These are phyloP conservation scores for Drosophila subobscura DNA, from an alignment of 1,140 invertebrate species.

Conservation along the genomic window DNA sequence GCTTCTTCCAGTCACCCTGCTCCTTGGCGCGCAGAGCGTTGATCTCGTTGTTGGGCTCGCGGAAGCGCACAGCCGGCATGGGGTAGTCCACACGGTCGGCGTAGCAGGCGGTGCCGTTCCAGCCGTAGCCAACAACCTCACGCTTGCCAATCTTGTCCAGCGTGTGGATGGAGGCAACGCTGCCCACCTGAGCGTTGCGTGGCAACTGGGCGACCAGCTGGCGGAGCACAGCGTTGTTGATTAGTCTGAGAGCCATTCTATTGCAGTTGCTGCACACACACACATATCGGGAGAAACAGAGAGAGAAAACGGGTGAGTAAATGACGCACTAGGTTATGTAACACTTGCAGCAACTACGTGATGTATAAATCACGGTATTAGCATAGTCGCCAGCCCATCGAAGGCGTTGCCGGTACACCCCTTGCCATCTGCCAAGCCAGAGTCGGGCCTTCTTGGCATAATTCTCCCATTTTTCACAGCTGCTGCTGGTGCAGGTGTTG, in stretches of 20 bases:
- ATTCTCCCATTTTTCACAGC: conserved; percentile 55
- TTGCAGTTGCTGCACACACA: conserved; percentile 20
- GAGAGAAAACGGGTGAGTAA: conserved; percentile 1
- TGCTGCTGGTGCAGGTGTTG: conserved; percentile 46
- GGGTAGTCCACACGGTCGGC: conserved; percentile 92
- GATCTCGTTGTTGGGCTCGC: conserved; percentile 86
- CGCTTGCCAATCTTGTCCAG: conserved; percentile 89
- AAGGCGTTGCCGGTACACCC: not conserved
- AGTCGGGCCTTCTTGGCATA: conserved; percentile 22
- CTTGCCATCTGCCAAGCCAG: not conserved
- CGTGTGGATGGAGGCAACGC: conserved; percentile 73
- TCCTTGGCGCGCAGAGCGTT: conserved; percentile 93
- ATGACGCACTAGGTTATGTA: conserved; percentile 31
- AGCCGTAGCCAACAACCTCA: conserved; percentile 95
- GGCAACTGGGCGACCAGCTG: conserved; percentile 70
- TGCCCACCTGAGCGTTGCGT: conserved; percentile 59
- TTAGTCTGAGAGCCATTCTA: conserved; percentile 77
- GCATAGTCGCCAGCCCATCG: conserved; percentile 1
- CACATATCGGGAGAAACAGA: no score
- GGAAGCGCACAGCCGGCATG: conserved; percentile 95
- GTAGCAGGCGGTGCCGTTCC: conserved; percentile 92
- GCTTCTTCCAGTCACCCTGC: conserved; percentile 96
- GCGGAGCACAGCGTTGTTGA: conserved; percentile 66
- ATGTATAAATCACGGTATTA: conserved; percentile 1
- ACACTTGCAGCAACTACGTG: conserved; percentile 13